These are phyloP conservation scores for Pterophyllum scalare DNA, from an alignment of 2,113 vertebrate species.

Conservation along the genomic window DNA sequence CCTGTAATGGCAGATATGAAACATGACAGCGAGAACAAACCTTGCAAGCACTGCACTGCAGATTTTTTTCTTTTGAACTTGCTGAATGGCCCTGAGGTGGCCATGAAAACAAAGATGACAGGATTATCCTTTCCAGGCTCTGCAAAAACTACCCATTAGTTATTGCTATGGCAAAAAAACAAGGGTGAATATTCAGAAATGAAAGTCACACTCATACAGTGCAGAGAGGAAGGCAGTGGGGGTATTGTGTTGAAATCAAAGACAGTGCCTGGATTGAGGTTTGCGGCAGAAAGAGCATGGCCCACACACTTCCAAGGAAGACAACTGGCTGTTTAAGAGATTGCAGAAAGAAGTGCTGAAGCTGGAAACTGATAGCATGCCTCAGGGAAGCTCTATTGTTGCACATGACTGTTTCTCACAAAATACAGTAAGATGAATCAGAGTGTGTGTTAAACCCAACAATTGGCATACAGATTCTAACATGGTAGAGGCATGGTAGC, in stretches of 20 bases:
- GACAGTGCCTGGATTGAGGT: constrained; percentile 60
- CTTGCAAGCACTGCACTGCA: constrained; percentile 36
- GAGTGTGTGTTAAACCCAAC: constrained; percentile 19
- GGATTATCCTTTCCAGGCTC: constrained; percentile 56
- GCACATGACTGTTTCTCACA: constrained; percentile 28
- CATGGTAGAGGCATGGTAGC: constrained; percentile 38
- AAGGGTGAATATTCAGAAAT: constrained; percentile 62
- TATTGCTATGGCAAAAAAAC: constrained; percentile 50
- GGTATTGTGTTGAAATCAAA: constrained; percentile 69
- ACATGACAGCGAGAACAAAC: constrained; percentile 13
- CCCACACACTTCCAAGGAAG: constrained; percentile 60
- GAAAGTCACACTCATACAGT: constrained; percentile 55
- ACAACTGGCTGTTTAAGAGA: constrained; percentile 55
- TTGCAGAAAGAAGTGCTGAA: constrained; percentile 30
- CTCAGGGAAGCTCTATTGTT: constrained; percentile 48
- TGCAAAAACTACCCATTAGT: constrained; percentile 61
- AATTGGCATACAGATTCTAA: constrained; percentile 16
- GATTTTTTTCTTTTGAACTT: constrained; percentile 50
- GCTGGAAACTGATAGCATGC: constrained; percentile 51
- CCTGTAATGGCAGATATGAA: constrained; percentile 27
- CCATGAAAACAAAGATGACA: constrained; percentile 66
- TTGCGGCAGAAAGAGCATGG: constrained; percentile 50
- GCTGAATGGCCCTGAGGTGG: constrained; percentile 56
- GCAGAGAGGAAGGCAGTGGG: constrained; percentile 43
- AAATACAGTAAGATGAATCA: constrained; percentile 39